Evolutionary conservation across 1,140 invertebrate genomes (phyloP).

Genomic region (Drosophila nannoptera): DNA sequence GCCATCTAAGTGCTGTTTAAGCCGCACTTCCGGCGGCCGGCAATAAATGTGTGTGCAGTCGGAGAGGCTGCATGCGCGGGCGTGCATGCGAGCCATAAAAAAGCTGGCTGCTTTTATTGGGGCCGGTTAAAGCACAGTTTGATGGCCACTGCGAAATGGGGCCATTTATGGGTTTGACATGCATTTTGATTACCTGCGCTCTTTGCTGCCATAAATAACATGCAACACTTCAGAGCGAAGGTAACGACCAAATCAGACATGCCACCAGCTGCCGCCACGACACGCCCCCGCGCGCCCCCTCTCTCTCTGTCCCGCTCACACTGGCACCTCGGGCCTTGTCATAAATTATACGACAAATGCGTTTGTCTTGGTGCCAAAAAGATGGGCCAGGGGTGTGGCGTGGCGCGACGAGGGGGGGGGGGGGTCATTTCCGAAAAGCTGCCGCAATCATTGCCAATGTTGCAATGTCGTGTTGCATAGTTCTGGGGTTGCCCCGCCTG

Average conservation of each 20-base stretch:
- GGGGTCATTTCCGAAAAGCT: slow-evolving; percentile 45
- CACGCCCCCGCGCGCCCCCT: neutral
- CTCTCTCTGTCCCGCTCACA: slow-evolving; percentile 1
- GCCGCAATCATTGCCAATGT: slow-evolving; percentile 69
- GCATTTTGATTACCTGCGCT: slow-evolving; percentile 50
- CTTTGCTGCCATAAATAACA: slow-evolving; percentile 61
- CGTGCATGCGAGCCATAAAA: slow-evolving; percentile 19
- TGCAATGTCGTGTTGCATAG: slow-evolving; percentile 71
- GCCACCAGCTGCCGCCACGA: slow-evolving; percentile 30
- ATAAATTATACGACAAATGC: slow-evolving; percentile 77
- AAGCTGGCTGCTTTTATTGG: slow-evolving; percentile 46
- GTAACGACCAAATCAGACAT: slow-evolving; percentile 65
- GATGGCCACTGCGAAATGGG: slow-evolving; percentile 45
- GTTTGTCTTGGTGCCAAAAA: slow-evolving; percentile 53
- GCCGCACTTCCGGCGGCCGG: slow-evolving; percentile 27
- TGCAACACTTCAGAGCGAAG: slow-evolving; percentile 62
- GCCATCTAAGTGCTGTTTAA: slow-evolving; percentile 36
- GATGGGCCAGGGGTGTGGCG: too few relatives aligned
- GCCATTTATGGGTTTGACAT: slow-evolving; percentile 58
- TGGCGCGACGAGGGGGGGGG: slow-evolving; percentile 17
- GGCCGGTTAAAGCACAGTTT: slow-evolving; percentile 62
- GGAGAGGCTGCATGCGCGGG: neutral
- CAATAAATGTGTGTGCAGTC: slow-evolving; percentile 29
- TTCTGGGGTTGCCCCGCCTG: slow-evolving; percentile 43
- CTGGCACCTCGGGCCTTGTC: slow-evolving; percentile 39